Base-by-base conservation (phyloP, 2,888 invertebrate genomes). In the Nasonia oneida region DNA sequence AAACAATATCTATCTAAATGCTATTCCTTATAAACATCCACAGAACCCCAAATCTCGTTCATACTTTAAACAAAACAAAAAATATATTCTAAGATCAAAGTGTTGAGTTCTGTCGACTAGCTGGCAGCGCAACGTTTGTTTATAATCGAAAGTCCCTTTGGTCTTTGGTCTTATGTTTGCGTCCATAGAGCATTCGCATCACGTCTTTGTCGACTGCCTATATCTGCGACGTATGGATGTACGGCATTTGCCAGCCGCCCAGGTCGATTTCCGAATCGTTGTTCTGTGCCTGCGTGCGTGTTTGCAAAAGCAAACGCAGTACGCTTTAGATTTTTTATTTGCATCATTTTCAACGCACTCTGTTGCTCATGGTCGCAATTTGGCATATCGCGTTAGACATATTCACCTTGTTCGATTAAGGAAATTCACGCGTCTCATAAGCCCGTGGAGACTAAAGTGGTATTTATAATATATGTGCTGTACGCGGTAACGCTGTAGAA, bases 391-490 rank as follows among this genome's bases (percentile, higher is more conserved):
- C 78, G 67, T 12, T 39, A 12, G 50, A 6, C 84, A 85, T 78
- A 81, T 85, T 50, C 67, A 42, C 18, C 15, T 67, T 77, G 71
- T 85, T 81, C 73, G 81, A 77, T 81, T 42, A 47, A 39, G 47
- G 74, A 29, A 67, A 85, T 82, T 82, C 78, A 82, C 71, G 81
- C 57, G 61, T 70, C 47, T 70, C 76, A 73, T 81, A 76, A 81
- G 81, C 67, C 29, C 15, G 71, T 47, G 57, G 33, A 29, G 18
- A n/a, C 14, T n/a, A 18, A n/a, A 18, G 10, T 37, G 6, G n/a
- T 29, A 29, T 67, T 15, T 67, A 33, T 53, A 18, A 18, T 53
- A 53, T 5, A 18, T 64, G 29, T 23, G 29, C 2, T 64, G 64
- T 29, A 64, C 12, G 57, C 57, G 57, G 57, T n/a, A 57, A 18